phyloP scores from a whole-genome alignment of 2,797 vertebrate genomes.

The Typhlichthys subterraneus region DNA sequence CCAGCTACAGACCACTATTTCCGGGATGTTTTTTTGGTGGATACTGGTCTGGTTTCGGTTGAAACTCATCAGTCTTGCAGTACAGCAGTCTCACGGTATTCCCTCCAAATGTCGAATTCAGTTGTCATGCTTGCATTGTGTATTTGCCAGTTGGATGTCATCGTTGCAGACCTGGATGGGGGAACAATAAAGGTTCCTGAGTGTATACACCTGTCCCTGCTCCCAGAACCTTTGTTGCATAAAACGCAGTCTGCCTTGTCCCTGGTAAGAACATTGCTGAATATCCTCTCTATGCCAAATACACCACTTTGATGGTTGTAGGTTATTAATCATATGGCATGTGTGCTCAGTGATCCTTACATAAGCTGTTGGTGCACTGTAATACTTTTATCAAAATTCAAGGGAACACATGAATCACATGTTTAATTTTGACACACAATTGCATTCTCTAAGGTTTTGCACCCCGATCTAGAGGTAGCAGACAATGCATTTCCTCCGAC shows the following conservation, averaged over 20 bases:
- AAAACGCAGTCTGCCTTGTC: slow-evolving; percentile 90
- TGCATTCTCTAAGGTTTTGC: slow-evolving; percentile 83
- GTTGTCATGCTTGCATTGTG: slow-evolving; percentile 45
- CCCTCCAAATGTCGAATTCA: slow-evolving; percentile 32
- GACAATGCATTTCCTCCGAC: slow-evolving; percentile 96
- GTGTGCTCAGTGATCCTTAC: not conserved
- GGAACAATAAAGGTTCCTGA: slow-evolving; percentile 98
- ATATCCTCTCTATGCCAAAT: not conserved
- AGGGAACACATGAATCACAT: slow-evolving; percentile 8
- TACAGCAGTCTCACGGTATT: slow-evolving; percentile 19
- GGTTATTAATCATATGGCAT: not conserved
- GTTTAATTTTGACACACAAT: slow-evolving; percentile 8
- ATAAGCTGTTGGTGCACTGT: slow-evolving; percentile 4
- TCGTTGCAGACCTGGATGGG: slow-evolving; percentile 97
- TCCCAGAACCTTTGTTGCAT: slow-evolving; percentile 92
- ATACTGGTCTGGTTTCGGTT: slow-evolving; percentile 17
- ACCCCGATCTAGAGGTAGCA: slow-evolving; percentile 96
- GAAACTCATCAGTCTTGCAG: slow-evolving; percentile 11
- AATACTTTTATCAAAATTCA: not conserved
- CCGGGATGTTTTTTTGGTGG: slow-evolving; percentile 27
- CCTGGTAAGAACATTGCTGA: slow-evolving; percentile 73
- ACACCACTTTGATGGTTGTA: not conserved
- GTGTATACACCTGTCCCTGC: slow-evolving; percentile 94
- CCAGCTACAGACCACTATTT: not conserved
- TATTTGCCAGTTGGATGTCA: slow-evolving; percentile 90